These are phyloP conservation scores for Sacculina carcini DNA, from an alignment of 2,888 invertebrate genomes.

Conservation along the genomic window DNA sequence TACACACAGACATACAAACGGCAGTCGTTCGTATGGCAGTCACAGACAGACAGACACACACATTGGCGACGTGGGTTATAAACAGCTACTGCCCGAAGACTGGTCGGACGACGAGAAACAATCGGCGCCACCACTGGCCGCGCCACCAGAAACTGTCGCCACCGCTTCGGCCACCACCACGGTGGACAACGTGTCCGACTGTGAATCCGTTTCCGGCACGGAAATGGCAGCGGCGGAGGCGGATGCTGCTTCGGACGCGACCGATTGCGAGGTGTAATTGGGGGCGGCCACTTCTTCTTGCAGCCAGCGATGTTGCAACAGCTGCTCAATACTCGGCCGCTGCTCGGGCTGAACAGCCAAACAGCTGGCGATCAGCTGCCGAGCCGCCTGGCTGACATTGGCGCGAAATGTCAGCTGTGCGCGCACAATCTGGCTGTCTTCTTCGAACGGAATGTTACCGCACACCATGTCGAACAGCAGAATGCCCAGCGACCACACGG, in stretches of 20 bases:
- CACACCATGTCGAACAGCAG: constrained; percentile 34
- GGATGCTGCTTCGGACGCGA: not conserved
- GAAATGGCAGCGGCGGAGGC: constrained; percentile 1
- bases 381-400: constrained; percentile 21
- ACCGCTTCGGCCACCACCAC: not conserved
- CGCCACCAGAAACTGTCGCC: not conserved
- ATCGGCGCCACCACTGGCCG: not conserved
- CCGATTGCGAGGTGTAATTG: not conserved
- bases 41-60: too few relatives aligned
- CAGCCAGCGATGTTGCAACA: constrained; percentile 28
- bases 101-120: too few relatives aligned
- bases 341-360: constrained; percentile 24
- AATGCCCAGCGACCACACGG: constrained; percentile 34
- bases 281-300: not conserved
- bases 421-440: constrained; percentile 27
- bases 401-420: constrained; percentile 18
- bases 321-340: constrained; percentile 25
- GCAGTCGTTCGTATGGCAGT: too few relatives aligned
- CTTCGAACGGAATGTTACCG: constrained; percentile 34
- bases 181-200: constrained; percentile 7
- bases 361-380: constrained; percentile 27
- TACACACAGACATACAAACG: too few relatives aligned
- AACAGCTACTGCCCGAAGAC: too few relatives aligned
- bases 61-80: too few relatives aligned
- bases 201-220: constrained; percentile 8